A percentile compares a stretch with the other conserved stretches of the same genome.
Evolutionary conservation across 2,797 vertebrate genomes (phyloP).

Genomic region (Poeciliopsis presidionis): DNA sequence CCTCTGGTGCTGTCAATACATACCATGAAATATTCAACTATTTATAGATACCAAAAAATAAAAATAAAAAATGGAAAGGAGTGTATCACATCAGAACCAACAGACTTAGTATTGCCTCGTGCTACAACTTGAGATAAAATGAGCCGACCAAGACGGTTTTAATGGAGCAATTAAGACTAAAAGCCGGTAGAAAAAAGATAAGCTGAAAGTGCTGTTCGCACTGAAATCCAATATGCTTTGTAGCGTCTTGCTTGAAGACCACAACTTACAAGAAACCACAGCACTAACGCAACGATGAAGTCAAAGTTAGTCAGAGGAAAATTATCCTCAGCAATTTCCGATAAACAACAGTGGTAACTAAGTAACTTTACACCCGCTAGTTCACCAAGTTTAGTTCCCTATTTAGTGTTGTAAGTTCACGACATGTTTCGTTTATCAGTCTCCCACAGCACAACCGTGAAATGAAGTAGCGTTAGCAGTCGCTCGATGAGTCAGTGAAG

Average conservation of each 20-base stretch:
- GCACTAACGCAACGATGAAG: slow-evolving; percentile 47
- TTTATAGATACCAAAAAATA: slow-evolving; percentile 17
- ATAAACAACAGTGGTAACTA: slow-evolving; percentile 30
- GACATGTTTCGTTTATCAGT: slow-evolving; percentile 4
- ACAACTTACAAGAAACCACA: slow-evolving; percentile 12
- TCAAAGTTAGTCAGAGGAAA: slow-evolving; percentile 66
- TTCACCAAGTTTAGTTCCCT: slow-evolving; percentile 9
- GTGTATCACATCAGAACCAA: slow-evolving; percentile 2
- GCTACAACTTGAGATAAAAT: slow-evolving; percentile 8
- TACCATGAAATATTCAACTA: slow-evolving; percentile 41
- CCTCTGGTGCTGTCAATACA: slow-evolving; percentile 49
- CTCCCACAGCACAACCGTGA: slow-evolving; percentile 18
- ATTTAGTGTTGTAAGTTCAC: slow-evolving; percentile 31
- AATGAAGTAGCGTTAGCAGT: slow-evolving; percentile 60
- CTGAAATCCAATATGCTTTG: slow-evolving; percentile 35
- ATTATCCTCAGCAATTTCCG: slow-evolving; percentile 58
- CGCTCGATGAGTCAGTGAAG: slow-evolving; percentile 59
- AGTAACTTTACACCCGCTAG: slow-evolving; percentile 27
- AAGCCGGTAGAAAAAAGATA: slow-evolving; percentile 1
- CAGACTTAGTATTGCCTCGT: background rate
- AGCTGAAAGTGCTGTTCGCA: slow-evolving; percentile 32
- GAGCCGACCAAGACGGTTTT: slow-evolving; percentile 4
- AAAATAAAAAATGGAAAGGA: background rate
- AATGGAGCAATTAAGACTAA: background rate
- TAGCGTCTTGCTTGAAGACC: slow-evolving; percentile 24